Evolutionary conservation across 2,797 vertebrate species (phyloP), one percentile per base, ranked within the genome.

Genomic region (Crocidura indochinensis): DNA sequence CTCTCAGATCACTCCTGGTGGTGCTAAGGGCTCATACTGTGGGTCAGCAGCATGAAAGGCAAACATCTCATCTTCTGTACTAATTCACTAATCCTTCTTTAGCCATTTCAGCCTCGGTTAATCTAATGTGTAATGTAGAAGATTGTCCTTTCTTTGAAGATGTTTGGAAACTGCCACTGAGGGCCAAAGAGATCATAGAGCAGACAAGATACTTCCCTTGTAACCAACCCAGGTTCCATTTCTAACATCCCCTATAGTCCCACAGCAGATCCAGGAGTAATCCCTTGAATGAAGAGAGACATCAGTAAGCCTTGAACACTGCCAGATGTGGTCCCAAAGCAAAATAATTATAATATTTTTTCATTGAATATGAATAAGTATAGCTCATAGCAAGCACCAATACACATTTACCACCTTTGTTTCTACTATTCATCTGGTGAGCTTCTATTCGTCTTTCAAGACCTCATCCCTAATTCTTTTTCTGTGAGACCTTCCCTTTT

Each of bases 381-480:
- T 62, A 14, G 51, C 14, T 64, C 46, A 44, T 26, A 31, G 53
- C 83, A 78, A 90, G 11, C 8, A 67, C 24, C 49, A 3, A 19
- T 47, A 26, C 53, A 76, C 53, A 62, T 6, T 1, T 85, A 14
- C n/a, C 26, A 26, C 71, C 81, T 4, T 56, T 47, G 49, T 47
- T n/a, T 1, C 38, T 80, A 15, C 19, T 15, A 11, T 4, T 72
- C 26, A 56, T 17, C 68, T 68, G 24, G 26, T 47, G 15, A 87
- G 53, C 90, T 90, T 51, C 77, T 88, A 74, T 10, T 75, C 51
- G 84, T 51, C 84, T 60, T 87, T 72, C 90, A 87, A 77, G 80
- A 87, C 77, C 81, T 22, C 44, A 19, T 46, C 56, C 10, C 14
- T 44, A 46, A 31, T 49, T 73, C 67, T 65, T 77, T 77, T 76